Evolutionary conservation across 2,113 vertebrate species (phyloP).

Genomic region (Eurypyga helias): DNA sequence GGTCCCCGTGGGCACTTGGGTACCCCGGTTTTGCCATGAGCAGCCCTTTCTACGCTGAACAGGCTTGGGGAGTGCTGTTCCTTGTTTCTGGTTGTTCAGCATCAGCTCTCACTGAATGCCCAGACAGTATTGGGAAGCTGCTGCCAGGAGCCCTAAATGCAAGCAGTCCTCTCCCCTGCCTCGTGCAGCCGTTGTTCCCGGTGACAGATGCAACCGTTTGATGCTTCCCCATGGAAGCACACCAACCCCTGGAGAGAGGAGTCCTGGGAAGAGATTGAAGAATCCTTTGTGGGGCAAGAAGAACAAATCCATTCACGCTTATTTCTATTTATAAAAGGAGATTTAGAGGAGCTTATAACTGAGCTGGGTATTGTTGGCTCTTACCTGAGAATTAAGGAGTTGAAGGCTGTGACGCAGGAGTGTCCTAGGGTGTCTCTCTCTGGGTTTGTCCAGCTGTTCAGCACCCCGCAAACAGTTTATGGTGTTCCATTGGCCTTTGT

Average conservation of each 20-base stretch:
- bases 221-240: not conserved
- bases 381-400: not conserved
- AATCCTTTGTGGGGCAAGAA: not conserved
- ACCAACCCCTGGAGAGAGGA: not conserved
- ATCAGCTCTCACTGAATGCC: not conserved
- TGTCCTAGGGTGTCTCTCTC: not conserved
- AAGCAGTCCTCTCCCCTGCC: not conserved
- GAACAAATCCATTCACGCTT: not conserved
- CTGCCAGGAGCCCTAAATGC: not conserved
- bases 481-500: not conserved
- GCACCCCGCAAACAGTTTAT: not conserved
- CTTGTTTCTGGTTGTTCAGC: not conserved
- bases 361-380: not conserved
- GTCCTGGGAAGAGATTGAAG: not conserved
- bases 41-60: not conserved
- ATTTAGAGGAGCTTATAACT: not conserved
- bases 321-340: not conserved
- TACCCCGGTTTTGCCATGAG: not conserved
- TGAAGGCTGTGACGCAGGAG: not conserved
- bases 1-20: not conserved
- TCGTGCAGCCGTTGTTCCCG: rapidly evolving
- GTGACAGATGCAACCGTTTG: not conserved
- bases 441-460: not conserved
- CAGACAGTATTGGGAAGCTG: not conserved
- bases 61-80: not conserved